Base-by-base conservation (phyloP, 2,888 invertebrate genomes). In the Fabriciana adippe region DNA sequence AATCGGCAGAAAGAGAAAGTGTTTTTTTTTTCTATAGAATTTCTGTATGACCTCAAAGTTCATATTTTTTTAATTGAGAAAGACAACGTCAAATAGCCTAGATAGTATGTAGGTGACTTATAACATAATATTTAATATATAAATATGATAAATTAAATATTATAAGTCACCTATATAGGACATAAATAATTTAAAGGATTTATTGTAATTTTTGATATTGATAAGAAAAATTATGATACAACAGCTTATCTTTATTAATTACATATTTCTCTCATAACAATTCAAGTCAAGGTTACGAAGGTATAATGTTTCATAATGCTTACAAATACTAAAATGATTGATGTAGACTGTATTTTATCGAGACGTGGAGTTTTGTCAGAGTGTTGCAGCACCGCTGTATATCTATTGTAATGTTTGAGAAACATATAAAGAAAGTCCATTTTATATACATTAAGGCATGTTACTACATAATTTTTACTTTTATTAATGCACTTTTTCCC, bases 291-390 rank as follows among this genome's bases (percentile, higher is more conserved):
- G 66, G 65, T 57, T 57, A 59, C 53, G 47, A 66, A 55, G 8
- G 53, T 16, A 55, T 53, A 6, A 45, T 59, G 14, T 59, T 59
- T 59, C 62, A 61, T 57, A 64, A 63, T 61, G 45, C 55, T 64
- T 63, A 62, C 54, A 63, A 65, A 63, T 55, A 59, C 21, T 62
- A 45, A 57, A 59, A 65, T 62, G 41, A 66, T 65, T 53, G 54
- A 18, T 55, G 55, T 68, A 54, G 70, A 61, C 18, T 55, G 55
- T 68, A 48, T 62, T 61, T 48, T 55, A 47, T 67, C 57, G 64
- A 67, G 55, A 69, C 21, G 59, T 59, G 26, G 15, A 55, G 57
- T 68, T 69, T 69, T 70, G 70, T 51, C 67, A 67, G 47, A 68
- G 26, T 50, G 54, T 72, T 73, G 64, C 70, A 26, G 57, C 55